Conservation (phyloP, 1,140 invertebrate genomes). For the Nasonia giraulti region DNA sequence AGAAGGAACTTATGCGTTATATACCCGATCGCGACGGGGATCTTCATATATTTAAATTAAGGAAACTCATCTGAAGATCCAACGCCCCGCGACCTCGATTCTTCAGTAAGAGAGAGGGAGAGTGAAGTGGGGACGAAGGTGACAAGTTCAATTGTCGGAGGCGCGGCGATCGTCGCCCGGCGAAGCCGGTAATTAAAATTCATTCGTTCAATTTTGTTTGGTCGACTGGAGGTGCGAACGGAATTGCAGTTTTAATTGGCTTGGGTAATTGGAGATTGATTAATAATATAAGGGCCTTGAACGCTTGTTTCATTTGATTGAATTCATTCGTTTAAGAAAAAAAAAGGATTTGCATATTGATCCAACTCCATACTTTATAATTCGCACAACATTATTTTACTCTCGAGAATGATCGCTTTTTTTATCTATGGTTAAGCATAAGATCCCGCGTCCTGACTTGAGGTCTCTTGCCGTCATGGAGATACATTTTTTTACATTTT, state of each 20-base stretch:
- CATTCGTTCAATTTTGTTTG: constrained; percentile 1
- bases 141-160: not conserved
- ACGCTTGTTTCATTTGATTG: not conserved
- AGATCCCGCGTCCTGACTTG: too few relatives aligned
- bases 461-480: too few relatives aligned
- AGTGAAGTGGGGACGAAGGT: not conserved
- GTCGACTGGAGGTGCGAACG: not conserved
- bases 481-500: too few relatives aligned
- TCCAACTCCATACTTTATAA: too few relatives aligned
- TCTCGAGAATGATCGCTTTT: too few relatives aligned
- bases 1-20: too few relatives aligned
- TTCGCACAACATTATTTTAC: too few relatives aligned
- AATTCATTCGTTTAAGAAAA: too few relatives aligned
- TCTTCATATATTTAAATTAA: constrained; percentile 49
- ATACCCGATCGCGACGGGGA: not conserved
- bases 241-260: not conserved
- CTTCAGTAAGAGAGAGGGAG: not conserved
- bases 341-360: too few relatives aligned
- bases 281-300: not conserved
- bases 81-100: not conserved
- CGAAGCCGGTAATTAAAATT: constrained; percentile 23
- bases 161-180: not conserved
- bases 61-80: not conserved
- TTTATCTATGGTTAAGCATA: too few relatives aligned
- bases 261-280: not conserved